Evolutionary conservation across 2,113 vertebrate genomes (phyloP).

Genomic region (Odocoileus virginianus): DNA sequence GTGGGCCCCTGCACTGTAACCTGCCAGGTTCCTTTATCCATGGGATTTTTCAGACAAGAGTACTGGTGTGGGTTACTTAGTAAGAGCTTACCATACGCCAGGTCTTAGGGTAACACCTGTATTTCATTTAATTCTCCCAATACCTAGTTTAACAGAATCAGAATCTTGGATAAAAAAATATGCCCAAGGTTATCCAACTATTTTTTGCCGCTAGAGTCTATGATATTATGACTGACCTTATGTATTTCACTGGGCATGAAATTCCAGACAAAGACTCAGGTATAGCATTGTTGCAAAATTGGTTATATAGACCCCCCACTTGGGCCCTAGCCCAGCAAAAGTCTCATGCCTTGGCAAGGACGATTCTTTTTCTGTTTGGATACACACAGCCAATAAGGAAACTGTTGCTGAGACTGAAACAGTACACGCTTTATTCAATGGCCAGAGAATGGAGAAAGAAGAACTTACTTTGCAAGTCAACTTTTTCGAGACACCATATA

Average conservation of each 20-base stretch:
- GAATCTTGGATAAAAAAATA: neutral
- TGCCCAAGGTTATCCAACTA: neutral
- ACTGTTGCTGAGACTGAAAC: neutral
- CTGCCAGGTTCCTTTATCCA: neutral
- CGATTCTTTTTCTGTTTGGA: neutral
- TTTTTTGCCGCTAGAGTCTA: neutral
- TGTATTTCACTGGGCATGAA: neutral
- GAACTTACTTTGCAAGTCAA: neutral
- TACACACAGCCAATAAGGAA: neutral
- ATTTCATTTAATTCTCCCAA: neutral
- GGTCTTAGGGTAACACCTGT: neutral
- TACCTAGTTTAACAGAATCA: neutral
- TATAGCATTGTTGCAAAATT: neutral
- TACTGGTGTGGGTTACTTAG: neutral
- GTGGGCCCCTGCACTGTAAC: neutral
- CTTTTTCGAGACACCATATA: neutral
- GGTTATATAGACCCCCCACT: neutral
- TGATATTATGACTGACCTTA: neutral
- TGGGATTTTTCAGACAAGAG: neutral
- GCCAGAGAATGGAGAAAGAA: neutral
- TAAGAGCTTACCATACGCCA: neutral
- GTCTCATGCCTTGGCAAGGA: neutral
- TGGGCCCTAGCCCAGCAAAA: neutral
- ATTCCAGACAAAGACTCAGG: neutral
- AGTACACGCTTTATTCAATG: neutral